Conservation (phyloP, 2,888 invertebrate species). For the Pheosia gnoma region DNA sequence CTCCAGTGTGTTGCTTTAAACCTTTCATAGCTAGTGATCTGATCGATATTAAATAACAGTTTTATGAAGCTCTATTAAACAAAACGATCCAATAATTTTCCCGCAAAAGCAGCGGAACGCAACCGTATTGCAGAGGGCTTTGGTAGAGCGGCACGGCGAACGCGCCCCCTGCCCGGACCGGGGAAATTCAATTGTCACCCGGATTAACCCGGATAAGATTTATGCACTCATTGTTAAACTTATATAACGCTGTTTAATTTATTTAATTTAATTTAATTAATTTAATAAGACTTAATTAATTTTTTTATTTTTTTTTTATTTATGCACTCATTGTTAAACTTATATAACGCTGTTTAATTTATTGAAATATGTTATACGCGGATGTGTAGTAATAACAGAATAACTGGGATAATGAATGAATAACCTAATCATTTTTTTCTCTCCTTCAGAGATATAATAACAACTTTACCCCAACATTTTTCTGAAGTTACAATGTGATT, state of each 20-base stretch:
- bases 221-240: conserved; percentile 2
- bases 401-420: too few relatives aligned
- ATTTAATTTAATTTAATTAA: background rate
- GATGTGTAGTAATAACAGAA: too few relatives aligned
- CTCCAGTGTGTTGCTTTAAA: too few relatives aligned
- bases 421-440: too few relatives aligned
- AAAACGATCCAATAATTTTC: conserved; percentile 27
- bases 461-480: too few relatives aligned
- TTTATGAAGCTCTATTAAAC: conserved; percentile 1
- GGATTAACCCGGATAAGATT: conserved; percentile 26
- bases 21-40: background rate
- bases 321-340: conserved; percentile 2
- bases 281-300: too few relatives aligned
- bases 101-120: conserved; percentile 22
- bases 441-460: too few relatives aligned
- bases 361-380: too few relatives aligned
- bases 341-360: background rate
- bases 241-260: background rate
- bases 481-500: too few relatives aligned
- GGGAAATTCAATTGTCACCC: conserved; percentile 38
- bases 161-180: conserved; percentile 17
- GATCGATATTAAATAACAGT: background rate
- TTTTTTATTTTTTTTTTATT: too few relatives aligned
- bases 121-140: background rate
- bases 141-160: conserved; percentile 26